These are phyloP conservation scores for Nyctereutes procyonoides DNA, from an alignment of 2,113 vertebrate genomes.

Conservation along the genomic window DNA sequence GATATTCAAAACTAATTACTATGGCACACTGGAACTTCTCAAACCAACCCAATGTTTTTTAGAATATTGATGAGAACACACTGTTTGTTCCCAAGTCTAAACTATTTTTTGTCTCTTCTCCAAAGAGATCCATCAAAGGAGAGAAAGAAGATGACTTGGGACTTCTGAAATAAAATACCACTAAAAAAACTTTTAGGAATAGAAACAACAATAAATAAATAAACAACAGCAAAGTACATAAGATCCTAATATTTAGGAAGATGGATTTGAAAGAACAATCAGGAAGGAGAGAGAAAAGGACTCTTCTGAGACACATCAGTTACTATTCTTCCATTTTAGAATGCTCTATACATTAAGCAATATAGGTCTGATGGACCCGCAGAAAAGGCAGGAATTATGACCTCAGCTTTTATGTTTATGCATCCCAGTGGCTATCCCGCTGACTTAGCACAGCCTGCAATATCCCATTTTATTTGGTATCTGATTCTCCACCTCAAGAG, in stretches of 20 bases:
- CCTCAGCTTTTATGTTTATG: neutral
- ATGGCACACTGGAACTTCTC: neutral
- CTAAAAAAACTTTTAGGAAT: slow-evolving; percentile 17
- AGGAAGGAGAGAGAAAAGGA: neutral
- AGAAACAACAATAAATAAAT: neutral
- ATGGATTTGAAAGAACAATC: neutral
- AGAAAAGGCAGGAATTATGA: neutral
- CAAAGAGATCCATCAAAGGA: slow-evolving; percentile 45
- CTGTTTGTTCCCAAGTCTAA: slow-evolving; percentile 26
- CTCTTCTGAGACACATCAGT: neutral
- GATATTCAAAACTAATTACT: slow-evolving; percentile 55
- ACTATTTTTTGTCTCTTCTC: slow-evolving; percentile 16
- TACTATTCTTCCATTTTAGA: neutral
- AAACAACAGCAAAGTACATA: neutral
- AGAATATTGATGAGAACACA: slow-evolving; percentile 49
- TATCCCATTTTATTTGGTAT: neutral
- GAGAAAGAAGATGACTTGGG: neutral
- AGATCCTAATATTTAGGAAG: neutral
- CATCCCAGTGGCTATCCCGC: neutral
- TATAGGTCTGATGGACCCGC: neutral
- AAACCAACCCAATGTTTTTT: neutral
- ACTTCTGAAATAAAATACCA: slow-evolving; percentile 33
- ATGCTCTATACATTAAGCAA: neutral
- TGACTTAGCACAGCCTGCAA: neutral
- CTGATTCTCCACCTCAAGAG: slow-evolving; percentile 9